Percentiles rank a stretch among this genome's conserved stretches.
These are phyloP conservation scores for Heliconius melpomene DNA, from an alignment of 1,140 invertebrate genomes.

Conservation along the genomic window DNA sequence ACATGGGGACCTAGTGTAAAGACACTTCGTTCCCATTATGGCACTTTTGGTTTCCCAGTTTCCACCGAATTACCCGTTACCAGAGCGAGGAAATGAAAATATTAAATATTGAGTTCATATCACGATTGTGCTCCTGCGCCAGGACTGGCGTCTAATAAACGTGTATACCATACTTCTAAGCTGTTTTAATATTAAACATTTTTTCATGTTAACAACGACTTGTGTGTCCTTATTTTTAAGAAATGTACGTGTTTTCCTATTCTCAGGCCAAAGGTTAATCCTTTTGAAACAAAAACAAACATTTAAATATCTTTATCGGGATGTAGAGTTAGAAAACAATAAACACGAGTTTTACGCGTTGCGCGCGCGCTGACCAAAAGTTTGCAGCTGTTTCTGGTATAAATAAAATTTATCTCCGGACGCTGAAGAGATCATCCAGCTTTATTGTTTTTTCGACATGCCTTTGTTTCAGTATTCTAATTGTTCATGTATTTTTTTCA, in stretches of 20 bases:
- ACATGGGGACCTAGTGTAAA: no score
- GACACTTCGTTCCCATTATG: no score
- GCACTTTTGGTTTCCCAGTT: no score
- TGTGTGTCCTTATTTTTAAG: slow-evolving; percentile 20
- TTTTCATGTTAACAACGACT: not conserved
- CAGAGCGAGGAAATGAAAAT: no score
- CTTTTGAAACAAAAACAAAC: slow-evolving; percentile 50
- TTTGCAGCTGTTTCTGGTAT: slow-evolving; percentile 77
- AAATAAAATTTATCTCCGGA: slow-evolving; percentile 78
- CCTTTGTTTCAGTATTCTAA: slow-evolving; percentile 55
- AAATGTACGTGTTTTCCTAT: slow-evolving; percentile 35
- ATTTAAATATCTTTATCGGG: slow-evolving; percentile 47
- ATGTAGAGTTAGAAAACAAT: slow-evolving; percentile 68
- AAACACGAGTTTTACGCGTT: slow-evolving; percentile 63
- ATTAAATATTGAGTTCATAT: no score
- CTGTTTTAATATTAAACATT: not conserved
- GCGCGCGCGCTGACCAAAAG: slow-evolving; percentile 73
- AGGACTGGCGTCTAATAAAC: no score
- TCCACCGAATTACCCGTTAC: no score
- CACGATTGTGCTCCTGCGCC: no score
- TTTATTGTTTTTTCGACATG: slow-evolving; percentile 66
- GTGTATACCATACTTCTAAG: no score
- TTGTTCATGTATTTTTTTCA: slow-evolving; percentile 25
- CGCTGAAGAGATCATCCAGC: slow-evolving; percentile 68
- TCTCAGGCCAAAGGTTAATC: slow-evolving; percentile 43